Conservation (phyloP, 1,140 invertebrate genomes). For the Pantala flavescens region DNA sequence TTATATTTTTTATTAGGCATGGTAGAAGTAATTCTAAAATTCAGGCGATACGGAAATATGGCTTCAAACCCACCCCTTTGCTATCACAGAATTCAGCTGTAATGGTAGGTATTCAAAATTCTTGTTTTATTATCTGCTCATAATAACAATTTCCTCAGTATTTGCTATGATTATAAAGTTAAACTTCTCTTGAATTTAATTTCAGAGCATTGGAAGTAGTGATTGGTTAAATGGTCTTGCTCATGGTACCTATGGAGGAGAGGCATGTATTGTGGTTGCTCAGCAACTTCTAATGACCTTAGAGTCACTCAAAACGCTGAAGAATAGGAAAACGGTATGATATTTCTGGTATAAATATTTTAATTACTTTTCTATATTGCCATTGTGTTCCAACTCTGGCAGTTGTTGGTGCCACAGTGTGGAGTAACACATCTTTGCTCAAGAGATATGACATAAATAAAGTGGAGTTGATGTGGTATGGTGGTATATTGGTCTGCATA, state of each 20-base stretch:
- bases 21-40: conserved; percentile 32
- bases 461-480: too few relatives aligned
- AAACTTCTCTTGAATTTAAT: neutral
- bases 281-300: conserved; percentile 32
- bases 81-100: conserved; percentile 26
- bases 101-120: conserved; percentile 16
- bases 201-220: conserved; percentile 23
- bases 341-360: neutral
- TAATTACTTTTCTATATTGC: too few relatives aligned
- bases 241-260: conserved; percentile 36
- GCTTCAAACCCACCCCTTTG: conserved; percentile 31
- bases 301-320: conserved; percentile 29
- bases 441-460: too few relatives aligned
- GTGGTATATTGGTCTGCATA: too few relatives aligned
- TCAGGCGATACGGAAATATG: conserved; percentile 32
- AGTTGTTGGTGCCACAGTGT: too few relatives aligned
- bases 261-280: conserved; percentile 34
- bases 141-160: too few relatives aligned
- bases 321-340: conserved; percentile 30
- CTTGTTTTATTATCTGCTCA: too few relatives aligned
- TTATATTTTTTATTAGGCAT: conserved; percentile 22
- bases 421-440: too few relatives aligned
- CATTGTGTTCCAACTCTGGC: too few relatives aligned
- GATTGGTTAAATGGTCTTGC: conserved; percentile 35
- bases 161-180: neutral